Evolutionary conservation across 2,888 invertebrate genomes (phyloP).

Genomic region (Stenolophus ochropezus): DNA sequence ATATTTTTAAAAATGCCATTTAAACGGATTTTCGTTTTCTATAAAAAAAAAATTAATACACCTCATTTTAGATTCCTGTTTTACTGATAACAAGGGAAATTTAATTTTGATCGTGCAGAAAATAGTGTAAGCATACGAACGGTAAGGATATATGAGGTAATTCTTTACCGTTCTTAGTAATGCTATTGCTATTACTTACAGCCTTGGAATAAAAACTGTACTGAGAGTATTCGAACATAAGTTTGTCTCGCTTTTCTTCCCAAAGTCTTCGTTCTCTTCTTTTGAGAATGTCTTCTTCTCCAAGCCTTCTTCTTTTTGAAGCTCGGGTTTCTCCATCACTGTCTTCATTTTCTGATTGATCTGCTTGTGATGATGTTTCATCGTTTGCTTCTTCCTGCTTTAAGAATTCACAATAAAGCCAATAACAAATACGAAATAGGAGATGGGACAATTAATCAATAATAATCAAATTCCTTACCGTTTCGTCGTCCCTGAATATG

Average conservation of each 20-base stretch:
- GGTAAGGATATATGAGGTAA: too few relatives aligned
- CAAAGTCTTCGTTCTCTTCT: constrained; percentile 84
- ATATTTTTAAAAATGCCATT: too few relatives aligned
- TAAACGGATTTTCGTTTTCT: too few relatives aligned
- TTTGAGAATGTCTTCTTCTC: constrained; percentile 78
- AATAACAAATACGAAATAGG: too few relatives aligned
- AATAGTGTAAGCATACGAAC: too few relatives aligned
- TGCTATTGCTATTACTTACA: constrained; percentile 73
- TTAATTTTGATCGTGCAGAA: too few relatives aligned
- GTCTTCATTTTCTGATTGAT: constrained; percentile 70
- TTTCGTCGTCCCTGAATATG: constrained; percentile 87
- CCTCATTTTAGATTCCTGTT: too few relatives aligned
- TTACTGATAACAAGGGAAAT: too few relatives aligned
- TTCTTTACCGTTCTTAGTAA: neutral
- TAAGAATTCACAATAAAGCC: constrained; percentile 89
- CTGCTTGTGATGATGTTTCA: constrained; percentile 69
- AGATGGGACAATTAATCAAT: too few relatives aligned
- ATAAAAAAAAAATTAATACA: too few relatives aligned
- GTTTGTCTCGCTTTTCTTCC: constrained; percentile 87
- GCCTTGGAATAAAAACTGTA: constrained; percentile 91
- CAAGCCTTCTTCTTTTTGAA: constrained; percentile 76
- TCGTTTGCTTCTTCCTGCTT: constrained; percentile 74
- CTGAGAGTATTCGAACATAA: constrained; percentile 93
- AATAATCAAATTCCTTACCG: too few relatives aligned
- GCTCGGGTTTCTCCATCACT: constrained; percentile 74